phyloP scores from a whole-genome alignment of 2,797 vertebrate species.

The Streptopelia turtur region DNA sequence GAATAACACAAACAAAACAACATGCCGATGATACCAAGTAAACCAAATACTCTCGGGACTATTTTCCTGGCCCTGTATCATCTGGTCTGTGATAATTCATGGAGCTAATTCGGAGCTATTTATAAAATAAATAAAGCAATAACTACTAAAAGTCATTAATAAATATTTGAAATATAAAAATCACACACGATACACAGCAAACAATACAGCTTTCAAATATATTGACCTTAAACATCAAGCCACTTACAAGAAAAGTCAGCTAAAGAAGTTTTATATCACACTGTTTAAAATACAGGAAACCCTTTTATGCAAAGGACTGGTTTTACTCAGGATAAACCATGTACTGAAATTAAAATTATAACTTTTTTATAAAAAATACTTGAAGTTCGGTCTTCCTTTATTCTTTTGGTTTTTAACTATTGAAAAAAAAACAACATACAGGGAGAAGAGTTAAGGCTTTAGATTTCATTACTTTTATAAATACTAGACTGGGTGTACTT shows the following conservation, averaged over 20 bases:
- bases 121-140: neutral
- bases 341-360: neutral
- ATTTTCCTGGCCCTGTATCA: neutral
- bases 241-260: neutral
- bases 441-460: neutral
- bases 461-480: neutral
- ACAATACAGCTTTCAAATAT: neutral
- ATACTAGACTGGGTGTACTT: neutral
- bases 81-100: neutral
- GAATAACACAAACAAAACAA: neutral
- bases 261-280: neutral
- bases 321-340: neutral
- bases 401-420: neutral
- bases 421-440: neutral
- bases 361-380: neutral
- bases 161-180: neutral
- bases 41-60: neutral
- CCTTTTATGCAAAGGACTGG: neutral
- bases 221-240: neutral
- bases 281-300: neutral
- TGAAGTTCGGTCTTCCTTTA: neutral
- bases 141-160: neutral
- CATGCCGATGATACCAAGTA: accelerated
- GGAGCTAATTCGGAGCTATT: neutral
- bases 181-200: neutral